Percentiles rank a stretch among this genome's conserved stretches.
Conservation (phyloP, 2,888 invertebrate species). For the Serrognathus titanus region DNA sequence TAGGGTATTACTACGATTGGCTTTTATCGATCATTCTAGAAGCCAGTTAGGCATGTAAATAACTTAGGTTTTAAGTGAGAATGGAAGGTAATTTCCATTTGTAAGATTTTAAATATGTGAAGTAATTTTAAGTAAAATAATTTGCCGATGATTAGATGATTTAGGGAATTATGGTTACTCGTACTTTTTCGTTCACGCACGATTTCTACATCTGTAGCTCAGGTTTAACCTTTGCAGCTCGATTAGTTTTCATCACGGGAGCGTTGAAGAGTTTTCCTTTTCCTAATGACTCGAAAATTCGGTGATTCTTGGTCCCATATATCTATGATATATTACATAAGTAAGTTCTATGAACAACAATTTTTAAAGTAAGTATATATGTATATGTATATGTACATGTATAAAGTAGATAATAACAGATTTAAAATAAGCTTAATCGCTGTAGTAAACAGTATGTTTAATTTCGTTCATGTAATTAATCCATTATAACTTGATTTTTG, state of each 20-base stretch:
- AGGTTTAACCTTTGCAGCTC: conserved; percentile 12
- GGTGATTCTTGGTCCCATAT: conserved; percentile 80
- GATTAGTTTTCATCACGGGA: conserved; percentile 12
- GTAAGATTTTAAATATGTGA: conserved; percentile 29
- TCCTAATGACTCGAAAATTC: conserved; percentile 34
- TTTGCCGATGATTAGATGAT: conserved; percentile 44
- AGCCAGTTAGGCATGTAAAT: conserved; percentile 35
- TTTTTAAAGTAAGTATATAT: background rate
- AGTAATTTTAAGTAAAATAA: conserved; percentile 40
- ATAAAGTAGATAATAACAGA: conserved; percentile 2
- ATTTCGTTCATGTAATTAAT: conserved; percentile 3
- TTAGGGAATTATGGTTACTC: background rate
- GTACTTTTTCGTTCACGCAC: no score
- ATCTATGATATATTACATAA: conserved; percentile 92
- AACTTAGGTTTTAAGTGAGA: conserved; percentile 14
- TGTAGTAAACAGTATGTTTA: conserved; percentile 7
- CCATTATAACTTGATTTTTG: background rate
- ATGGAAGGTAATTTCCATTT: conserved; percentile 56
- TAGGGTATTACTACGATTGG: conserved; percentile 44
- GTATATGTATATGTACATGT: background rate
- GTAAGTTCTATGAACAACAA: conserved; percentile 93
- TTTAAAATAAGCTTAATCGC: conserved; percentile 3
- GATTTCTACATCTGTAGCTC: conserved; percentile 1
- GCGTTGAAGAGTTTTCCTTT: background rate
- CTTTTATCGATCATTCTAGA: conserved; percentile 12